These are phyloP conservation scores for Cetonia aurata DNA, from an alignment of 2,888 invertebrate genomes.

Conservation along the genomic window DNA sequence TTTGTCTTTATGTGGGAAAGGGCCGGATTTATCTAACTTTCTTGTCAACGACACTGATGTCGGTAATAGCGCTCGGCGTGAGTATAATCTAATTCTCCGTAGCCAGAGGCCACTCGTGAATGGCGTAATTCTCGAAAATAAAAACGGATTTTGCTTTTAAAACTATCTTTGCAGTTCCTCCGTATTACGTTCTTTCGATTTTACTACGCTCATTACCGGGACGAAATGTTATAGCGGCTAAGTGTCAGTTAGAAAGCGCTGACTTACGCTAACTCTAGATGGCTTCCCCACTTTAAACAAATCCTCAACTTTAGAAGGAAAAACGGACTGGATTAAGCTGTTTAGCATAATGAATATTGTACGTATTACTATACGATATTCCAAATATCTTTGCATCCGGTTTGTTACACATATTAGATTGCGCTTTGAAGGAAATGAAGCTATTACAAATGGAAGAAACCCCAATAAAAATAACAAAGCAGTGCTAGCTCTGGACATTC, in stretches of 20 bases:
- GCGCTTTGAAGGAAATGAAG: too few relatives aligned
- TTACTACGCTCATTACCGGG: slow-evolving; percentile 15
- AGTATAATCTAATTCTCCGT: slow-evolving; percentile 57
- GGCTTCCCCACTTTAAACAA: slow-evolving; percentile 48
- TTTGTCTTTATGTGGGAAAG: slow-evolving; percentile 50
- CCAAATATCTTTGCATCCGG: slow-evolving; percentile 2
- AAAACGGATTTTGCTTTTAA: slow-evolving; percentile 45
- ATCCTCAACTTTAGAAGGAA: slow-evolving; percentile 40
- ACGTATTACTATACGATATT: background rate
- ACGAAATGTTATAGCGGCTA: slow-evolving; percentile 29
- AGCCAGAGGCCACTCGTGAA: slow-evolving; percentile 59
- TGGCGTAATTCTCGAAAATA: slow-evolving; percentile 52
- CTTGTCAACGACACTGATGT: slow-evolving; percentile 47
- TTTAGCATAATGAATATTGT: slow-evolving; percentile 30
- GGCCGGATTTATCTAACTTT: slow-evolving; percentile 44
- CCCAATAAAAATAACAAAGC: too few relatives aligned
- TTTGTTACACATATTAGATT: too few relatives aligned
- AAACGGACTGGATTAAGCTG: slow-evolving; percentile 22
- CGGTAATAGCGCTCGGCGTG: slow-evolving; percentile 48
- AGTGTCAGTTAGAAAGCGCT: slow-evolving; percentile 42
- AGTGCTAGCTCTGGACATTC: too few relatives aligned
- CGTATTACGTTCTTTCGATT: slow-evolving; percentile 31
- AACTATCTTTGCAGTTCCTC: slow-evolving; percentile 38
- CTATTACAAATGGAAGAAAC: too few relatives aligned
- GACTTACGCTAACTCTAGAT: slow-evolving; percentile 41